These are phyloP conservation scores for Nebria brevicollis DNA, from an alignment of 2,888 invertebrate genomes.

Conservation along the genomic window DNA sequence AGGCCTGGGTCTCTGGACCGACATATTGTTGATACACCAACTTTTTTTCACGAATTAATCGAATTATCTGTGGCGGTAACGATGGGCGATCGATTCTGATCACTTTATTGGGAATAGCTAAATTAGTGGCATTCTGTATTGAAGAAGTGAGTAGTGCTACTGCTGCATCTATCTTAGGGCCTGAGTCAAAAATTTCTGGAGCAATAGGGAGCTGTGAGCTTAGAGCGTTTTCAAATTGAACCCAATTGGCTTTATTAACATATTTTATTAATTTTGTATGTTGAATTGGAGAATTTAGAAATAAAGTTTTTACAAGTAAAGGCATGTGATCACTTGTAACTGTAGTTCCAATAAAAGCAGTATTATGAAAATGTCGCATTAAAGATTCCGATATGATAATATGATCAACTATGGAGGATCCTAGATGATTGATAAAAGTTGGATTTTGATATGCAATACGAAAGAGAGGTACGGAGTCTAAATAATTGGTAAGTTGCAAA, in stretches of 20 bases:
- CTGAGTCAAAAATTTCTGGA: too few relatives aligned
- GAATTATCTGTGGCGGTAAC: too few relatives aligned
- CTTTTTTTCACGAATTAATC: too few relatives aligned
- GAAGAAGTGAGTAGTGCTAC: too few relatives aligned
- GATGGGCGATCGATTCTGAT: too few relatives aligned
- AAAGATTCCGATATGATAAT: not conserved
- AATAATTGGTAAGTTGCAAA: not conserved
- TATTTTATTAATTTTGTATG: not conserved
- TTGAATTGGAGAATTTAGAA: not conserved
- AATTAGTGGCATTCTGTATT: too few relatives aligned
- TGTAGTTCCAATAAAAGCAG: not conserved
- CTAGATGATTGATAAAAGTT: not conserved
- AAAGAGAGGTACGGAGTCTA: not conserved
- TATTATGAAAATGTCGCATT: not conserved
- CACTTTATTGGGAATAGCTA: too few relatives aligned
- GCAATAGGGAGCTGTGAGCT: too few relatives aligned
- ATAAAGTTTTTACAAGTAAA: not conserved
- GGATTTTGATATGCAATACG: not conserved
- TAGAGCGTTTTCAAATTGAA: too few relatives aligned
- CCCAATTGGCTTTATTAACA: not conserved
- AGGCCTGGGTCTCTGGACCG: too few relatives aligned
- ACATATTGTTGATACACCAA: too few relatives aligned
- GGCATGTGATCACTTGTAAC: slow-evolving; percentile 5
- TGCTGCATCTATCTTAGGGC: too few relatives aligned
- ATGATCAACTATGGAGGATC: slow-evolving; percentile 2